These are phyloP conservation scores for Drosophila trapezifrons DNA, from an alignment of 1,140 invertebrate species.

Conservation along the genomic window DNA sequence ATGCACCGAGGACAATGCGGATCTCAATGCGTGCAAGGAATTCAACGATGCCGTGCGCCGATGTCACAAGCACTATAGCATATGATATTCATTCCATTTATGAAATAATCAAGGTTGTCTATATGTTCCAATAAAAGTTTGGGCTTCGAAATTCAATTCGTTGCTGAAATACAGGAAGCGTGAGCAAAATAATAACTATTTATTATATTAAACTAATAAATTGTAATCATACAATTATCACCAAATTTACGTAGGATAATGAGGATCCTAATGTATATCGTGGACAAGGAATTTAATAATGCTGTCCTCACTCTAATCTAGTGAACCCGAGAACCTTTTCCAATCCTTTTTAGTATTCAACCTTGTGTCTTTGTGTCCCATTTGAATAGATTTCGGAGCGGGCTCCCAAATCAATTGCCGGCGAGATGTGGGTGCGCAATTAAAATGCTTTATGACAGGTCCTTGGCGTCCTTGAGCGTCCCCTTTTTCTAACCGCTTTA, in stretches of 20 bases:
- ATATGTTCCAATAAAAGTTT: not conserved
- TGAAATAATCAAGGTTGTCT: too few relatives aligned
- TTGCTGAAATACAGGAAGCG: not conserved
- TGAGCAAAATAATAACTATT: too few relatives aligned
- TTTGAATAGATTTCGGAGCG: conserved; percentile 25
- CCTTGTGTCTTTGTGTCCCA: conserved; percentile 16
- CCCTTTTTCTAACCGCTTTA: conserved; percentile 57
- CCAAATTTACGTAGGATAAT: conserved; percentile 91
- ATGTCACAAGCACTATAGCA: conserved; percentile 87
- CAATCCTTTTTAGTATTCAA: conserved; percentile 31
- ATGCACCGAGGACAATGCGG: conserved; percentile 92
- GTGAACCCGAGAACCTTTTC: conserved; percentile 30
- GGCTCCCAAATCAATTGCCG: conserved; percentile 22
- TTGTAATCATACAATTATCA: not conserved
- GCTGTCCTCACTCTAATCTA: conserved; percentile 86
- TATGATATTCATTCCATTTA: conserved; percentile 85
- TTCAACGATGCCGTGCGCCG: conserved; percentile 96
- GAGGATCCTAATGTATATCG: conserved; percentile 89
- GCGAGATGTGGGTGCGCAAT: conserved; percentile 53
- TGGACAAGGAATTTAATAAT: conserved; percentile 93
- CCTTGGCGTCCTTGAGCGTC: conserved; percentile 43
- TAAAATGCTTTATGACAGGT: conserved; percentile 71
- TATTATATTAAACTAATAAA: too few relatives aligned
- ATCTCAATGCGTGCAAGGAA: conserved; percentile 92
- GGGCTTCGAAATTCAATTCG: not conserved